Conservation (phyloP, 1,140 invertebrate genomes). For the Rhysida immarginata region DNA sequence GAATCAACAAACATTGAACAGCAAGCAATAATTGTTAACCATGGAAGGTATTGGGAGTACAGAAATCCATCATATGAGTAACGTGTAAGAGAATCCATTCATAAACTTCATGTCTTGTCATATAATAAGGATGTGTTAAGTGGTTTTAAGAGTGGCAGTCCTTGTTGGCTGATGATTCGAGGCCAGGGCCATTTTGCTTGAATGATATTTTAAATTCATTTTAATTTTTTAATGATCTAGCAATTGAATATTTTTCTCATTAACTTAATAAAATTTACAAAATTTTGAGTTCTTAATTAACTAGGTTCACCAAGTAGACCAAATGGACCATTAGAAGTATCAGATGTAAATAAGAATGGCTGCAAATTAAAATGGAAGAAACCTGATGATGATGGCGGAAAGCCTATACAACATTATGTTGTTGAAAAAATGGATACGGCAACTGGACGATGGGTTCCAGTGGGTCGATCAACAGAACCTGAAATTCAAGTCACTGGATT, state of each 20-base stretch:
- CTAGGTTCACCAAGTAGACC: constrained; percentile 25
- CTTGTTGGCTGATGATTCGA: too few species aligned
- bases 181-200: too few species aligned
- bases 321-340: constrained; percentile 73
- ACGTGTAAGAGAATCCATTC: too few species aligned
- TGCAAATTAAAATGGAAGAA: constrained; percentile 93
- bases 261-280: too few species aligned
- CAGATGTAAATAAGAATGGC: constrained; percentile 77
- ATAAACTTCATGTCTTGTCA: too few species aligned
- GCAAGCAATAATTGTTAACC: too few species aligned
- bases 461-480: constrained; percentile 63
- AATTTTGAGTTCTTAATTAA: not conserved
- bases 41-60: too few species aligned
- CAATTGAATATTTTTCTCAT: too few species aligned
- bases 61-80: too few species aligned
- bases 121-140: too few species aligned
- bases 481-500: constrained; percentile 84
- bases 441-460: constrained; percentile 84
- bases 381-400: constrained; percentile 95
- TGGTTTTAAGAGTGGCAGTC: too few species aligned
- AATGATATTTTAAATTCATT: constrained; percentile 4
- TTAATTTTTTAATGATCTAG: constrained; percentile 11
- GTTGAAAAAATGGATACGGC: constrained; percentile 91
- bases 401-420: constrained; percentile 86
- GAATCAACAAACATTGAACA: too few species aligned